phyloP scores from a whole-genome alignment of 2,113 vertebrate species.

The Eurypyga helias region DNA sequence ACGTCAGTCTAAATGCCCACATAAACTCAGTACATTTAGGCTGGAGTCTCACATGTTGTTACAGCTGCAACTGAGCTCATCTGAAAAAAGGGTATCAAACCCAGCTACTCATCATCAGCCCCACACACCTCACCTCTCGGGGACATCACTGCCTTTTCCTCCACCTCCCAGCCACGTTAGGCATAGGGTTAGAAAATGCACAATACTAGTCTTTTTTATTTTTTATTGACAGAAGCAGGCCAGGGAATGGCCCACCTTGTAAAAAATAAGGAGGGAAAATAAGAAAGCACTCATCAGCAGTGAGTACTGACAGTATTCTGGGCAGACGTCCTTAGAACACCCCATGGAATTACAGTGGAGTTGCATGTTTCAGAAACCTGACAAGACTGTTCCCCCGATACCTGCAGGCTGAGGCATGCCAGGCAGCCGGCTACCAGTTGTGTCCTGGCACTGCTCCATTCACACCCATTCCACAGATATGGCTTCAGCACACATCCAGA shows the following conservation, averaged over 20 bases:
- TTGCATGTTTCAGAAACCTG: neutral
- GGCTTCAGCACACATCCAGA: neutral
- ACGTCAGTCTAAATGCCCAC: neutral
- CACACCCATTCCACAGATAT: neutral
- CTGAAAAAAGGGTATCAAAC: fast-evolving
- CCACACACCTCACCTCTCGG: neutral
- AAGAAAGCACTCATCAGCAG: neutral
- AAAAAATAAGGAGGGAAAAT: neutral
- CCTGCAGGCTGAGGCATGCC: neutral
- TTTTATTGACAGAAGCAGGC: neutral
- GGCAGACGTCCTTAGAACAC: neutral
- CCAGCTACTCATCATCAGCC: neutral
- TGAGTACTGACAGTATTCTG: neutral
- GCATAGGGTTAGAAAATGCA: neutral
- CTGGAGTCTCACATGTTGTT: neutral
- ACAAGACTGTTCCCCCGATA: neutral
- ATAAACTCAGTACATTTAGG: neutral
- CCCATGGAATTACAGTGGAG: neutral
- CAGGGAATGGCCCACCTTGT: neutral
- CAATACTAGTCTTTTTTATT: neutral
- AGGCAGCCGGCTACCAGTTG: neutral
- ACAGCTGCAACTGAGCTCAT: neutral
- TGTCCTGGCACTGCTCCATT: neutral
- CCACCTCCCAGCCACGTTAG: fast-evolving
- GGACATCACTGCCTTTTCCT: neutral